Percentiles rank a stretch among this genome's conserved stretches.
Conservation (phyloP, 2,113 vertebrate species). For the Jacana jacana region DNA sequence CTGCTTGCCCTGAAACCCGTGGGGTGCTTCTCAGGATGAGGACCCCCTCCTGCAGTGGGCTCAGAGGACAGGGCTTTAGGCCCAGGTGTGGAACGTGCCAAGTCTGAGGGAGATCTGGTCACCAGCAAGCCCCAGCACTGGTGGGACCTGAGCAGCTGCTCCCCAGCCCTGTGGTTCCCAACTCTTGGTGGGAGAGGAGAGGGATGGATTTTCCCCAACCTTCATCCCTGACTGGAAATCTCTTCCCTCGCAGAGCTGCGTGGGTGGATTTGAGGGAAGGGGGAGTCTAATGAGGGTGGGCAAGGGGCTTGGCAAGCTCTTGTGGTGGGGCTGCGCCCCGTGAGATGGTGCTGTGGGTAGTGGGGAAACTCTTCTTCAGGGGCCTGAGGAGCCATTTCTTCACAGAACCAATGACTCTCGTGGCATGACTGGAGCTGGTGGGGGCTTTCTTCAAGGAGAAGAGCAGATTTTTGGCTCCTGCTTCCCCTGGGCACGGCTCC, state of each 20-base stretch:
- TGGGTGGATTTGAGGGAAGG: background rate
- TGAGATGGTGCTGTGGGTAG: background rate
- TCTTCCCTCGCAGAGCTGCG: background rate
- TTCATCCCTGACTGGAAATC: background rate
- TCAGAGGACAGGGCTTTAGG: background rate
- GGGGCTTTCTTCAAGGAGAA: background rate
- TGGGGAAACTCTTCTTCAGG: background rate
- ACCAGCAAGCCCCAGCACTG: background rate
- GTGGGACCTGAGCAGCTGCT: background rate
- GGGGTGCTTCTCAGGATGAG: background rate
- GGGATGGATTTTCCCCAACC: background rate
- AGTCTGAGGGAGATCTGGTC: fast-evolving
- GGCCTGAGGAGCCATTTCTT: background rate
- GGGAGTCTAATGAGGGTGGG: background rate
- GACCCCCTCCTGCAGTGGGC: background rate
- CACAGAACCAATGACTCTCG: background rate
- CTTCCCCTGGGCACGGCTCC: fast-evolving
- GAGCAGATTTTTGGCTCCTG: background rate
- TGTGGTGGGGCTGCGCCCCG: background rate
- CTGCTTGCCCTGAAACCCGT: background rate
- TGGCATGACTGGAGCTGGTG: background rate
- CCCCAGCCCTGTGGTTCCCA: too few species aligned
- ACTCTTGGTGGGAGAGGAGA: background rate
- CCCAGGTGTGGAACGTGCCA: fast-evolving
- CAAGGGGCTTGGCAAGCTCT: background rate